Evolutionary conservation across 1,140 invertebrate species (phyloP), one percentile per base, ranked within the genome.

Genomic region (Xylocopa sonorina): DNA sequence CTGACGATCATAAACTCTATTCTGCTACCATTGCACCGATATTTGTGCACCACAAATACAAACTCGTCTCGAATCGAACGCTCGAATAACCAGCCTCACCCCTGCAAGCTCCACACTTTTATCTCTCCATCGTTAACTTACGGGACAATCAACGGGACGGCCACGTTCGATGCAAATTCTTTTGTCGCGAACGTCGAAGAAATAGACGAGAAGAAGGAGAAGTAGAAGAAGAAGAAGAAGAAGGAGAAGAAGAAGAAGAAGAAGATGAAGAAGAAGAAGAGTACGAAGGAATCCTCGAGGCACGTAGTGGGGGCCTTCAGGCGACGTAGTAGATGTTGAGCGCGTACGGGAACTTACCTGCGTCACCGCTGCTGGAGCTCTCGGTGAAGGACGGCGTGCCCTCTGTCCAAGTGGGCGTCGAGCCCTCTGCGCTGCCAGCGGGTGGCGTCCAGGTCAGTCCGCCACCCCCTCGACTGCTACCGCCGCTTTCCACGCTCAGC

Each of bases 351-450:
- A 89, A 93, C 93, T 94, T 93, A 97, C 96, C 97, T 94, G 97
- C 95, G 93, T 98, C 97, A 88, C 96, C 96, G 93, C 97, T 98
- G 93, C 97, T 97, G 91, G 97, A 98, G 87, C 98, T 99, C 91
- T 99, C 97, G 51, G 98, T 99, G 93, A 98, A 99, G 90, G 97
- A 98, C 62, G 98, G 98, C 78, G 98, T 99, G 88, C 98, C 98
- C 94, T 99, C 98, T 27, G 98, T 99, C 96, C 98, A 99, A 24
- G 98, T 99, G 14, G 98, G 98, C n/a, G 98, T 99, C 5, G 97
- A 97, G 62, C 97, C 97, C 92, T 98, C 97, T 81, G 97, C 96
- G 80, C 97, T 98, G 24, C 92, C 92, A 60, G 96, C 95, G 21
- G 97, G 97, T 41, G 97, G 97, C 53, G 97, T 98, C 96, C 96